These are phyloP conservation scores for Ctenomys sociabilis DNA, from an alignment of 2,113 vertebrate genomes.

Conservation along the genomic window DNA sequence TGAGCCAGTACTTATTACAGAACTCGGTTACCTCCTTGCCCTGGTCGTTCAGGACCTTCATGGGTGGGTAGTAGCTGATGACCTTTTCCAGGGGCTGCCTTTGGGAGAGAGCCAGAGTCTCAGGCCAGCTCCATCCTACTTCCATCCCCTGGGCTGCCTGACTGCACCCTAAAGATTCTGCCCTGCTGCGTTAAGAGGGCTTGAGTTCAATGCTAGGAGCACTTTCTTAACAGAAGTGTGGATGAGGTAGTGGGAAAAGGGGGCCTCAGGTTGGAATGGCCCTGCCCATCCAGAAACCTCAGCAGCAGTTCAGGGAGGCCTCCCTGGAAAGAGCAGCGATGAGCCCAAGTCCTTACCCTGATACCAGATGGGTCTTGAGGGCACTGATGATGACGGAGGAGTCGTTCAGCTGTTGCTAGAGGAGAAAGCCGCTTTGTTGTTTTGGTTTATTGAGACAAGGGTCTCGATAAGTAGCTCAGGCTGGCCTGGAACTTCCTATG, in stretches of 20 bases:
- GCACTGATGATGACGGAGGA: conserved; percentile 97
- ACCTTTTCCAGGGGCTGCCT: conserved; percentile 91
- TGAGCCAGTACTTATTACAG: conserved; percentile 98
- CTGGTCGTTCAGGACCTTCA: conserved; percentile 90
- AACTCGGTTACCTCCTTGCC: conserved; percentile 94
- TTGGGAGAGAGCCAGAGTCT: conserved; percentile 77
- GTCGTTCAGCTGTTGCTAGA: conserved; percentile 95
- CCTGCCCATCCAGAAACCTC: neutral
- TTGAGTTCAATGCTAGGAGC: neutral
- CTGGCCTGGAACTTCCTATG: neutral
- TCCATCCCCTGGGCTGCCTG: neutral
- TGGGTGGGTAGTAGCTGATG: conserved; percentile 91
- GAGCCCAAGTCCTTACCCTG: conserved; percentile 87
- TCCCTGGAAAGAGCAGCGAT: neutral
- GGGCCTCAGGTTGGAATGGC: neutral
- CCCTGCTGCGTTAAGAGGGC: neutral
- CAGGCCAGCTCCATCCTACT: neutral
- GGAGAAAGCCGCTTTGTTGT: neutral
- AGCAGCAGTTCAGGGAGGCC: neutral
- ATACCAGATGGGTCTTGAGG: conserved; percentile 92
- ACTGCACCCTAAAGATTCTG: neutral
- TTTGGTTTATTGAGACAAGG: neutral
- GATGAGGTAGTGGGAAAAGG: fast-evolving
- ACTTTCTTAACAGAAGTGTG: neutral
- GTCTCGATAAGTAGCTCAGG: neutral